Evolutionary conservation across 2,113 vertebrate species (phyloP), one percentile per base, ranked within the genome.

Genomic region (Mirounga angustirostris): DNA sequence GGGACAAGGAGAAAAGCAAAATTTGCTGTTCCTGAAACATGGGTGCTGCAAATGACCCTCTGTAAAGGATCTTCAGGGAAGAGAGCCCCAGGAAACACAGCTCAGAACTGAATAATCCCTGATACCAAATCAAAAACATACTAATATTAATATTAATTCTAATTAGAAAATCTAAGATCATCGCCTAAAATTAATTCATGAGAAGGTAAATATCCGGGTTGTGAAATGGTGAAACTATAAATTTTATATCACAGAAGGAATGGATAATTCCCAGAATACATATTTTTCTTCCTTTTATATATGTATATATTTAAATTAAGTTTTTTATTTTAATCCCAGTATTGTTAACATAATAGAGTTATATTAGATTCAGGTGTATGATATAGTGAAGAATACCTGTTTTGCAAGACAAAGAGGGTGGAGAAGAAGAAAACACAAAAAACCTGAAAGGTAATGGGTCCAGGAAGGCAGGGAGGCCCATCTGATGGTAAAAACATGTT

Each of bases 1-100:
- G 89, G 78, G 79, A 40, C 50, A 86, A 81, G 54, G 89, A 46
- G 69, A 56, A 96, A 95, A 78, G 92, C 69, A 74, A 91, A 93
- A 71, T 81, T 58, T 83, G 56, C 46, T 89, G 19, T 54, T 94
- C 93, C 6, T 63, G 82, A 90, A 94, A 84, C 28, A 24, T 2
- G 1, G 46, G 21, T 65, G 61, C 46, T 94, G 22, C 46, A 56
- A 91, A 92, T 9, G 58, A 80, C 43, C n/a, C 13, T 86, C 19
- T 22, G 14, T 71, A 21, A 95, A 81, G 21, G 40, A 43, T 13
- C 8, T 33, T 30, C 6, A 71, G n/a, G 21, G n/a, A 19, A 88
- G 54, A 40, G 26, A 81, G 19, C 16, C 13, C 28, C 30, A 43
- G 30, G n/a, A 94, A 97, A 84, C 13, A 36, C 4, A 91, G 33